These are phyloP conservation scores for Andrena haemorrhoa DNA, from an alignment of 2,888 invertebrate species.

Conservation along the genomic window DNA sequence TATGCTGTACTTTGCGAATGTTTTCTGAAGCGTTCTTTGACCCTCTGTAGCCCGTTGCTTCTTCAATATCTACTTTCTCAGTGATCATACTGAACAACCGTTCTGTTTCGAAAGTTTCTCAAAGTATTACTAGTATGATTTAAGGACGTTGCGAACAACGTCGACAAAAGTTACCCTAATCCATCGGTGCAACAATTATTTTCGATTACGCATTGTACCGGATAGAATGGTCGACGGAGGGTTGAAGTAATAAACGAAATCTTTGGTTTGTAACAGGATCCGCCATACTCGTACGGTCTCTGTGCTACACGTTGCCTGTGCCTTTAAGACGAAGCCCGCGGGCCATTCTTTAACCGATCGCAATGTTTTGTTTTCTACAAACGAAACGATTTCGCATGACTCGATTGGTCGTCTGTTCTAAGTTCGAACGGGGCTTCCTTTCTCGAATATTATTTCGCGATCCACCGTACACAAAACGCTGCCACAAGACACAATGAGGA, in stretches of 20 bases:
- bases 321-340: conserved; percentile 67
- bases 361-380: conserved; percentile 6
- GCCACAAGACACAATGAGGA: conserved; percentile 72
- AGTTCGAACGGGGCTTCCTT: conserved; percentile 79
- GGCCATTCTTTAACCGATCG: conserved; percentile 62
- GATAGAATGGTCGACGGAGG: conserved; percentile 7
- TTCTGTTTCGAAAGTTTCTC: neutral
- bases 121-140: neutral
- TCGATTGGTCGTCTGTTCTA: conserved; percentile 41
- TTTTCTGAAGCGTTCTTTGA: conserved; percentile 2
- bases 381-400: neutral
- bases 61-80: neutral
- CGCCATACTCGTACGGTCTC: conserved; percentile 39
- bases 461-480: conserved; percentile 80
- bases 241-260: conserved; percentile 8
- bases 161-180: neutral
- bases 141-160: neutral
- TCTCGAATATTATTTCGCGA: conserved; percentile 70
- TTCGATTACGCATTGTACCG: neutral
- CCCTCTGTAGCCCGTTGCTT: neutral
- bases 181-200: neutral
- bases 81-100: neutral
- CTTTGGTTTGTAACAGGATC: neutral
- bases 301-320: conserved; percentile 81
- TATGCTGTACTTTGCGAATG: conserved; percentile 7